phyloP scores from a whole-genome alignment of 1,140 invertebrate species.

The Drosophila ercepeae region DNA sequence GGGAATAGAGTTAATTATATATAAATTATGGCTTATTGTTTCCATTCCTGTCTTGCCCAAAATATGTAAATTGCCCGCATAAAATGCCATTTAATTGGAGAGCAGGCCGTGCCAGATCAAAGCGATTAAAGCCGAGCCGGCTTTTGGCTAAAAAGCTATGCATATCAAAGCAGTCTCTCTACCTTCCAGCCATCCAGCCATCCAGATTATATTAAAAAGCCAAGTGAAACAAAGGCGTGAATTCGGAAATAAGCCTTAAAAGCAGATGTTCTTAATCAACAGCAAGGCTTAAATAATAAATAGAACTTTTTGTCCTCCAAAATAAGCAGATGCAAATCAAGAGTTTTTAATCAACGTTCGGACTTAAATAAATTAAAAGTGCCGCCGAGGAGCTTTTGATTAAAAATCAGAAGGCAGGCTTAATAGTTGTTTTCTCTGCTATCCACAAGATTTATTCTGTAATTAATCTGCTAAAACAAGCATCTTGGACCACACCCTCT shows the following conservation, averaged over 20 bases:
- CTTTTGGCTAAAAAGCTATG: slow-evolving; percentile 17
- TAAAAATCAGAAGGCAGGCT: no score
- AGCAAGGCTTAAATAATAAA: not conserved
- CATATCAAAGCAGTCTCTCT: slow-evolving; percentile 16
- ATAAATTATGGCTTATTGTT: slow-evolving; percentile 74
- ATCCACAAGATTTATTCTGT: not conserved
- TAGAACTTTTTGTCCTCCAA: not conserved
- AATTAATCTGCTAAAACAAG: slow-evolving; percentile 11
- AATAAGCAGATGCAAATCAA: not conserved
- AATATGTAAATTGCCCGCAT: slow-evolving; percentile 65
- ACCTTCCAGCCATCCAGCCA: not conserved
- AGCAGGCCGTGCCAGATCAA: slow-evolving; percentile 32
- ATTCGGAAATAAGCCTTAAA: not conserved
- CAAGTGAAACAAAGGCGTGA: not conserved
- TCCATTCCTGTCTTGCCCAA: slow-evolving; percentile 35
- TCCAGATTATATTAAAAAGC: slow-evolving; percentile 20
- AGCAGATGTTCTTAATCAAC: not conserved
- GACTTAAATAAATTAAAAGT: not conserved
- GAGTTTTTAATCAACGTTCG: not conserved
- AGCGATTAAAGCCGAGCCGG: slow-evolving; percentile 25
- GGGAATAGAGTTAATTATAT: slow-evolving; percentile 77
- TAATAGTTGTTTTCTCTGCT: not conserved
- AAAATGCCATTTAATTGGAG: slow-evolving; percentile 61
- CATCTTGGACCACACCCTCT: slow-evolving; percentile 16
- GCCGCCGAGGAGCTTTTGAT: not conserved